phyloP scores from a whole-genome alignment of 1,140 invertebrate genomes.

The Drosophila kohkoa region DNA sequence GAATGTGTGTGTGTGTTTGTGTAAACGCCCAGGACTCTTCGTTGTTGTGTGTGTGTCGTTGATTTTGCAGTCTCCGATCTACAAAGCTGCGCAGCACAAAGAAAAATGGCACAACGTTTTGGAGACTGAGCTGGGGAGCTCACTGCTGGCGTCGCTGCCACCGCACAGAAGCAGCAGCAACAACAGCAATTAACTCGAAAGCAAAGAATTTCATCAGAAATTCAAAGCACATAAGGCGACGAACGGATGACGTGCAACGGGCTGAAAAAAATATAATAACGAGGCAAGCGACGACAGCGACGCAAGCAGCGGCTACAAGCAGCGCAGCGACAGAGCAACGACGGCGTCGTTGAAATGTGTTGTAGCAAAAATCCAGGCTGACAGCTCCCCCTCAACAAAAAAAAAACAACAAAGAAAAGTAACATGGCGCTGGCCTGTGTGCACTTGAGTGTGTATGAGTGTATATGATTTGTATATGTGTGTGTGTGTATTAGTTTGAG shows the following conservation, averaged over 20 bases:
- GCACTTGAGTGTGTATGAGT: slow-evolving; percentile 11
- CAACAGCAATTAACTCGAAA: slow-evolving; percentile 81
- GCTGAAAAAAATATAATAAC: slow-evolving; percentile 54
- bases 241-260: slow-evolving; percentile 74
- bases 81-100: slow-evolving; percentile 63
- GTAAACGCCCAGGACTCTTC: slow-evolving; percentile 53
- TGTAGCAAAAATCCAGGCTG: slow-evolving; percentile 76
- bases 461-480: slow-evolving; percentile 20
- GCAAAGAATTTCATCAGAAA: slow-evolving; percentile 83
- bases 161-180: slow-evolving; percentile 1
- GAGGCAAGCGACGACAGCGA: slow-evolving; percentile 30
- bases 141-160: slow-evolving; percentile 36
- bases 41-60: slow-evolving; percentile 16
- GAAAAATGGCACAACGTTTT: slow-evolving; percentile 73
- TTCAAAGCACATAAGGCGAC: slow-evolving; percentile 76
- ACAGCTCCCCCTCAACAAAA: slow-evolving; percentile 68
- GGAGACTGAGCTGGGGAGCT: slow-evolving; percentile 47
- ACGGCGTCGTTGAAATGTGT: slow-evolving; percentile 56
- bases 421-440: slow-evolving; percentile 61
- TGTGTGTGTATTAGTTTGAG: slow-evolving; percentile 36
- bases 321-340: slow-evolving; percentile 14
- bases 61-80: slow-evolving; percentile 52
- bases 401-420: slow-evolving; percentile 70
- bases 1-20: slow-evolving; percentile 20
- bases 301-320: slow-evolving; percentile 38